phyloP scores from a whole-genome alignment of 1,140 invertebrate species.

The Zaprionus vittiger region DNA sequence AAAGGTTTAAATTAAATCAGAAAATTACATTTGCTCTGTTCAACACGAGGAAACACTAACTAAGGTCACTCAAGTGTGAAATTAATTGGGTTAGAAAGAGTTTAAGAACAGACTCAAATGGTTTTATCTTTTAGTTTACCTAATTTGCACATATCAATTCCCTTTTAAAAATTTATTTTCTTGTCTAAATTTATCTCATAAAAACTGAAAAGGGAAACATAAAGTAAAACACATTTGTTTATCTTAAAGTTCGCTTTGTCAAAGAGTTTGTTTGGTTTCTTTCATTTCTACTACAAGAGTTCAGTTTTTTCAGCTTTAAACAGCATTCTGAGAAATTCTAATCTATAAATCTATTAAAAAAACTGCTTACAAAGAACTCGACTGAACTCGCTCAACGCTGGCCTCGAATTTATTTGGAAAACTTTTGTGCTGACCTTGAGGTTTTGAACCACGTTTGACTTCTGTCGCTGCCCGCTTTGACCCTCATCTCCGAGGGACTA shows the following conservation, averaged over 20 bases:
- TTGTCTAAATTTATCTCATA: no score
- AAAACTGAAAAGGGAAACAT: no score
- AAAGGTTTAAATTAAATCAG: not conserved
- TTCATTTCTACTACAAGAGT: not conserved
- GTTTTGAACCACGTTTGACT: not conserved
- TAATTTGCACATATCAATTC: no score
- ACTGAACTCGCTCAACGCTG: not conserved
- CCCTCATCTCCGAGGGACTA: not conserved
- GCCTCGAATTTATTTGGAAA: conserved; percentile 9
- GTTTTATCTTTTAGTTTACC: no score
- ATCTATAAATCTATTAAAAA: conserved; percentile 2
- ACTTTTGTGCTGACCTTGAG: conserved; percentile 20
- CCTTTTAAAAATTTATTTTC: no score
- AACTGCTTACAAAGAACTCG: not conserved
- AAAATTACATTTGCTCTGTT: not conserved
- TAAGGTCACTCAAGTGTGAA: conserved; percentile 1
- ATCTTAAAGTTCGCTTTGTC: not conserved
- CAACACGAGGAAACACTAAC: not conserved
- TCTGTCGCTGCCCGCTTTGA: conserved; percentile 9
- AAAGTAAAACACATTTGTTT: not conserved
- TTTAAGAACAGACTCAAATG: not conserved
- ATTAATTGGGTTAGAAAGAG: not conserved
- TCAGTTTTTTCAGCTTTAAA: not conserved
- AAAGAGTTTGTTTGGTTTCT: not conserved
- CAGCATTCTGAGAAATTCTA: not conserved